Base-by-base conservation (phyloP, 30 jellyfish, hydroid and myxozoan species). In the Aurelia aurita region DNA sequence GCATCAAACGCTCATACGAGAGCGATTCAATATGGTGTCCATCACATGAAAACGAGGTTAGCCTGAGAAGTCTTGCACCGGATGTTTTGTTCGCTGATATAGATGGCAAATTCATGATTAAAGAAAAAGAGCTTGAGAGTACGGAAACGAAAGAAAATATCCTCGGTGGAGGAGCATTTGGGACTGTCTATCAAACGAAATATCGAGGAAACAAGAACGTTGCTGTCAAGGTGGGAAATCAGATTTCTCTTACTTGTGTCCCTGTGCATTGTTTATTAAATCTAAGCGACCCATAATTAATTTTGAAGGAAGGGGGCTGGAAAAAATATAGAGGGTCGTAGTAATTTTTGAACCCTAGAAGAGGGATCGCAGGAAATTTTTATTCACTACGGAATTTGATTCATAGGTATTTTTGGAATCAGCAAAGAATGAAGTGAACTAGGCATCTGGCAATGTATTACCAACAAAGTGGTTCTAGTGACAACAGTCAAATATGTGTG, bases 101-200 rank as follows among this genome's bases (percentile, higher is more conserved):
- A 23, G 96, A 85, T 44, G 96, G 86, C 20, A 85, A 60, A 34
- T 78, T 74, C n/a, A n/a, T 93, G 72, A 75, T 75, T 25, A 29
- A 71, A 2, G 94, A 87, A 43, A 76, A 58, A 23, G 95, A 86
- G 14, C 31, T 77, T 13, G 92, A 65, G n/a, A 78, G 18, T 43
- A 29, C 39, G 63, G 90, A 82, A 18, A 32, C 69, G 34, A 79
- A 75, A n/a, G 69, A 57, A n/a, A 78, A 21, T 35, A 59, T 32
- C 45, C 96, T 93, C 15, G 98, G 95, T n/a, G 90, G 85, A 15
- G 98, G 98, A 22, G 70, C 97, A 3, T 93, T 87, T 87, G 95
- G 97, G 7, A 53, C 66, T 28, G 98, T 93, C 18, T 87, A 93
- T 77, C 90, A 87, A 58, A 87, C 90, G 49, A 83, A 80, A 63